Conservation (phyloP, 2,888 invertebrate genomes). For the Heliconius ismenius region DNA sequence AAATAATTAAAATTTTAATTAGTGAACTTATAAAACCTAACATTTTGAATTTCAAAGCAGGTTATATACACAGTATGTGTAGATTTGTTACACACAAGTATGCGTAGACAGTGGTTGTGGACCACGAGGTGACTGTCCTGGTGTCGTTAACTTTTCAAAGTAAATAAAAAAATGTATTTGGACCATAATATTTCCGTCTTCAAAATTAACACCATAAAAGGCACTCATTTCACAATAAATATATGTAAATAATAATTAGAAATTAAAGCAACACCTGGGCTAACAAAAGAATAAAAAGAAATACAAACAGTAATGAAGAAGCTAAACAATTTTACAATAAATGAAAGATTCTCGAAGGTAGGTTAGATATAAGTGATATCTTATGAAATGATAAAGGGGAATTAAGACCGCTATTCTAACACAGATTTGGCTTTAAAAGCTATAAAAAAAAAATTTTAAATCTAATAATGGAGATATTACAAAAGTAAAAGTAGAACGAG, state of each 20-base stretch:
- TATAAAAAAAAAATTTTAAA: not conserved
- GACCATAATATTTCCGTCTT: not conserved
- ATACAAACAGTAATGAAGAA: not conserved
- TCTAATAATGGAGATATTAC: not conserved
- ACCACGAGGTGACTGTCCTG: not conserved
- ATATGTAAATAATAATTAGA: too few relatives aligned
- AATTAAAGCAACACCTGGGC: not conserved
- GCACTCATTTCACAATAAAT: not conserved
- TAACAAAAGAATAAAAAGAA: not conserved
- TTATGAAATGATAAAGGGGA: too few relatives aligned
- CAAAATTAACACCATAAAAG: not conserved
- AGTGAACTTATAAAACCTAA: not conserved
- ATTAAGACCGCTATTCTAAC: not conserved
- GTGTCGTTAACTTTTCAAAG: not conserved
- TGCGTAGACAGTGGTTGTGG: too few relatives aligned
- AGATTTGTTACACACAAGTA: not conserved
- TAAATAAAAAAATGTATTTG: not conserved
- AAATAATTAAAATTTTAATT: constrained; percentile 1
- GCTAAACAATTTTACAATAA: not conserved
- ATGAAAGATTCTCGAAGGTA: not conserved
- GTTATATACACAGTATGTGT: not conserved
- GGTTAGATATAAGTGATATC: too few relatives aligned
- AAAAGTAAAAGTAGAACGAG: constrained; percentile 18
- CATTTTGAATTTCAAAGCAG: not conserved
- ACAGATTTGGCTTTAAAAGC: not conserved